A percentile compares a stretch with the other conserved stretches of the same genome.
phyloP scores from a whole-genome alignment of 2,888 invertebrate genomes.

The Antheraea assamensis region DNA sequence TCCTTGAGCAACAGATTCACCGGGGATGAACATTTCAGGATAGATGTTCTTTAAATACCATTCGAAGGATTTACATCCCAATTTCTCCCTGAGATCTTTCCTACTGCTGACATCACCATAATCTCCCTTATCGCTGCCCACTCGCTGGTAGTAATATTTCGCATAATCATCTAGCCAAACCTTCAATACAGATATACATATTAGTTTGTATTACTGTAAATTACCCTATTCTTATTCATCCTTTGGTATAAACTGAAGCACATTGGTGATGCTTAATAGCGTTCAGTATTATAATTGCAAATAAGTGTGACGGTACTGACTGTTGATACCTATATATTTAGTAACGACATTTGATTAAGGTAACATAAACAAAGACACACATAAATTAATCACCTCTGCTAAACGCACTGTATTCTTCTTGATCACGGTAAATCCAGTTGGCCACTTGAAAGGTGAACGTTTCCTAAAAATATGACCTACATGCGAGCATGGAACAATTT shows the following conservation, averaged over 20 bases:
- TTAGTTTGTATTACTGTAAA: not conserved
- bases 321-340: not conserved
- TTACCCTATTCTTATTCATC: not conserved
- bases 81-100: conserved; percentile 88
- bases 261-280: too few species aligned
- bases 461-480: conserved; percentile 99
- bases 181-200: conserved; percentile 47
- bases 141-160: conserved; percentile 98
- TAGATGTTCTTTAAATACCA: conserved; percentile 99
- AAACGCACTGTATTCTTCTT: conserved; percentile 98
- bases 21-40: conserved; percentile 99
- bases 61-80: conserved; percentile 97
- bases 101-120: conserved; percentile 96
- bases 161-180: conserved; percentile 99
- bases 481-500: conserved; percentile 99
- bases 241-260: not conserved
- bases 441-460: conserved; percentile 98
- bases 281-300: too few species aligned
- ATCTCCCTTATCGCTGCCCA: conserved; percentile 98
- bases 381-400: conserved; percentile 85
- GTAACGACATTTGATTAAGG: not conserved
- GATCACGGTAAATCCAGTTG: conserved; percentile 97
- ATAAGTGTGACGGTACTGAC: not conserved
- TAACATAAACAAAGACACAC: conserved; percentile 4
- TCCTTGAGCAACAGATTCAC: conserved; percentile 97